phyloP scores from a whole-genome alignment of 2,888 invertebrate species.

The Nomada fabriciana region DNA sequence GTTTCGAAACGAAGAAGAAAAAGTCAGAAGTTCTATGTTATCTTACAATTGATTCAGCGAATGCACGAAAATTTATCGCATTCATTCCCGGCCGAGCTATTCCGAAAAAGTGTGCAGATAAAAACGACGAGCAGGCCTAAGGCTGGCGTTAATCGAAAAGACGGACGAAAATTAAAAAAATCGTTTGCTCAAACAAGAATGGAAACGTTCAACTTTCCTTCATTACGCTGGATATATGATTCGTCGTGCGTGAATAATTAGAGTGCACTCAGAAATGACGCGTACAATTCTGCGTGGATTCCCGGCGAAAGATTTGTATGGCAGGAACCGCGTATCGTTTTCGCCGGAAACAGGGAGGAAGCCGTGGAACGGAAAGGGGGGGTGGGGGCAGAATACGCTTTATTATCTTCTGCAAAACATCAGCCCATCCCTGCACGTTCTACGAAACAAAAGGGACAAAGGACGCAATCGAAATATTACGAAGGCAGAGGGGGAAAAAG shows the following conservation, averaged over 20 bases:
- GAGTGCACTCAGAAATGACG: conserved; percentile 61
- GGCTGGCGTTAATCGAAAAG: background rate
- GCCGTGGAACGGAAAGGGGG: conserved; percentile 18
- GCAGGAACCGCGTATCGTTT: conserved; percentile 53
- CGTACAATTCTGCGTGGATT: conserved; percentile 35
- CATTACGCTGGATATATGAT: conserved; percentile 42
- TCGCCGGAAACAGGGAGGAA: conserved; percentile 46
- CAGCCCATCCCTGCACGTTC: conserved; percentile 33
- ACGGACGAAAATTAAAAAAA: conserved; percentile 17
- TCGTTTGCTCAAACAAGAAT: background rate
- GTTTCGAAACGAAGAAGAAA: background rate
- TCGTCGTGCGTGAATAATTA: conserved; percentile 68
- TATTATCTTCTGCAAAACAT: conserved; percentile 66
- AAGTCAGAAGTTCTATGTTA: background rate
- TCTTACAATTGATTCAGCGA: background rate
- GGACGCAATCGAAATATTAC: conserved; percentile 68
- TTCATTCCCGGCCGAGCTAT: background rate
- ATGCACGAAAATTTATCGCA: too few relatives aligned
- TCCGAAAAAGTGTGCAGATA: background rate
- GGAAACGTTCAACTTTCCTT: conserved; percentile 40
- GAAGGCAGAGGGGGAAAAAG: conserved; percentile 42
- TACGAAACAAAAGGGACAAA: conserved; percentile 63
- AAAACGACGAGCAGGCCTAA: background rate
- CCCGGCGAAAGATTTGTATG: conserved; percentile 58
- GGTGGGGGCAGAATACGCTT: conserved; percentile 60